Evolutionary conservation across 2,888 invertebrate genomes (phyloP), one percentile per base, ranked within the genome.

Genomic region (Gari tellinella): DNA sequence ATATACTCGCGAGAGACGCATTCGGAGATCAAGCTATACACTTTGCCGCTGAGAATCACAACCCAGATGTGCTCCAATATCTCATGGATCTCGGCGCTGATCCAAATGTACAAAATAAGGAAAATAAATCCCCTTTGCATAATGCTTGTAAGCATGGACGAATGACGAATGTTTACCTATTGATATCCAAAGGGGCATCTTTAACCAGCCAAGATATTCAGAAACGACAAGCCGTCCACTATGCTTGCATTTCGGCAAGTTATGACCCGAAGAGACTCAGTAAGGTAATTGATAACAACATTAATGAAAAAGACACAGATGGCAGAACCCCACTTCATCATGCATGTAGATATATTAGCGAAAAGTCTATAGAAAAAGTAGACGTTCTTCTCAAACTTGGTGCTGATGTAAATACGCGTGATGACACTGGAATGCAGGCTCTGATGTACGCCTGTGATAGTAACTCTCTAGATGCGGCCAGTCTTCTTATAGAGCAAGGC

Each of bases 401-500:
- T n/a, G 64, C 56, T 31, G 46, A 64, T 46, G 55, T 56, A 15
- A 26, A 64, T 41, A 46, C 15, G 0, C 7, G 12, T 19, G 64
- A 64, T 31, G 46, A 46, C 15, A 55, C 38, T 15, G 14, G 19
- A 3, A 64, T 64, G 64, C 53, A 53, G 14, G 46, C 64, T 7
- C 21, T 64, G 31, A 21, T 23, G 21, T 56, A 64, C 21, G 64
- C 55, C 17, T 64, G 64, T 43, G 55, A 64, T 23, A 46, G 40
- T 38, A 45, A 45, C 17, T 55, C 55, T 12, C n/a, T 26, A 12
- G 7, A 12, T 21, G 23, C 46, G 5, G 55, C 46, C 19, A 37
- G 46, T 23, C 15, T 64, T 25, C 56, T 64, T 10, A 46, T 64
- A 10, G 19, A 48, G 14, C 26, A 56, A n/a, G 64, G 56, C 12